Evolutionary conservation across 2,113 vertebrate genomes (phyloP), one percentile per base, ranked within the genome.

Genomic region (Rattus norvegicus): DNA sequence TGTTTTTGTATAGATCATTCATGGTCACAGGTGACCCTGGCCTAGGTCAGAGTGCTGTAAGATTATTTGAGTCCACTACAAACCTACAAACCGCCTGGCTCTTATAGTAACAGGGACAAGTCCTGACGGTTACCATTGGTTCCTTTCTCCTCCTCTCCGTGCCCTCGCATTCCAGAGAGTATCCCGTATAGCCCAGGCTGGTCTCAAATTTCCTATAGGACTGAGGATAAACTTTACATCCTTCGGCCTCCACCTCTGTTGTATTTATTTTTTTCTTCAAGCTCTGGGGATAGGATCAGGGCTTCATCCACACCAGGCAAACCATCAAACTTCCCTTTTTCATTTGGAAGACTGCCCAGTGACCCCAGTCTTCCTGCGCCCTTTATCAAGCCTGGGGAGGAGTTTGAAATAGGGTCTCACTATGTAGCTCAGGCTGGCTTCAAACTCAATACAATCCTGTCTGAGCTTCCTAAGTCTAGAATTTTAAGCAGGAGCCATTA

Each of bases 251-350:
- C 65, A 9, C 12, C 33, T 24, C 47, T 5, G 10, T 49, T 0
- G 0, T 43, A 67, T 12, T 20, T 9, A 3, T 7, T 2, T 19
- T 10, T 30, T 2, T 2, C 9, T 10, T 3, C 3, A 5, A 28
- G 47, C 28, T 47, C 83, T 86, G 43, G 83, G 17, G 39, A 65
- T 4, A 85, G 81, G 65, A 65, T 4, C 1, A 22, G 10, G 63
- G 61, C 61, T 86, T 20, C 0, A 0, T 1, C 7, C 39, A 63
- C 3, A 26, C 24, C 61, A 65, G 61, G 39, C 61, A 86, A 49
- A 30, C 17, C 17, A 52, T 10, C 10, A 22, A 36, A 49, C 84
- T 67, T 4, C 20, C 6, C 30, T 20, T 49, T 49, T 33, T 49
- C 5, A 22, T 36, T 47, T 86, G 43, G 28, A 67, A 52, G 49